Base-by-base conservation (phyloP, 30 jellyfish, hydroid and myxozoan genomes). In the Cassiopea xamachana region DNA sequence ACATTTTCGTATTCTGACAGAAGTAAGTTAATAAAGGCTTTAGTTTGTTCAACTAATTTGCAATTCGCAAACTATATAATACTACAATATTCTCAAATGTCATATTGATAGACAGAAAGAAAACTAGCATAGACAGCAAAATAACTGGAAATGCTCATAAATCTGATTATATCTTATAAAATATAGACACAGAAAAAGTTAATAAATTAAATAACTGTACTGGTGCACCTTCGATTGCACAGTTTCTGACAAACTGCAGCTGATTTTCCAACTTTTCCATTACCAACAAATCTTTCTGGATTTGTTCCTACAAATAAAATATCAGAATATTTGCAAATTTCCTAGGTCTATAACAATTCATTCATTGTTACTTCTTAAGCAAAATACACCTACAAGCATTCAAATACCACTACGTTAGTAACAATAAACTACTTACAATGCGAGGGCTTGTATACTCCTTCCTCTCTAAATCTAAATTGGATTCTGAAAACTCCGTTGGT, bases 191-290 rank as follows among this genome's bases (percentile, higher is more conserved):
- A 1, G 80, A 45, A 71, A 48, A 71, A 48, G 69, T 58, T 13
- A 58, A 58, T 58, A 13, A 58, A 58, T 58, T 7, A 7, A 58
- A 5, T 58, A 7, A 5, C 13, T 5, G 13, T 58, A 7, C 7
- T 58, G 7, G 12, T 58, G 1, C 16, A 87, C 94, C 94, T 76
- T 87, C 83, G 39, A 87, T 76, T 46, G 78, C 94, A 67, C 89
- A 76, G 58, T 87, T 87, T 76, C 94, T 69, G 50, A 87, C 85
- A 47, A 67, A 61, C 19, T 87, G 73, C 43, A 87, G 84, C 76
- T 87, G 94, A 17, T 60, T 27, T 59, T 87, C 94, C 67, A 87
- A 48, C 16, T 71, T 76, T 39, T 87, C 89, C 94, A 87, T 75
- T 48, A 87, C 81, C 6, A 87, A 46, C 2, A 87, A 45, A 55